These are phyloP conservation scores for Epinotia demarniana DNA, from an alignment of 2,888 invertebrate genomes.

Conservation along the genomic window DNA sequence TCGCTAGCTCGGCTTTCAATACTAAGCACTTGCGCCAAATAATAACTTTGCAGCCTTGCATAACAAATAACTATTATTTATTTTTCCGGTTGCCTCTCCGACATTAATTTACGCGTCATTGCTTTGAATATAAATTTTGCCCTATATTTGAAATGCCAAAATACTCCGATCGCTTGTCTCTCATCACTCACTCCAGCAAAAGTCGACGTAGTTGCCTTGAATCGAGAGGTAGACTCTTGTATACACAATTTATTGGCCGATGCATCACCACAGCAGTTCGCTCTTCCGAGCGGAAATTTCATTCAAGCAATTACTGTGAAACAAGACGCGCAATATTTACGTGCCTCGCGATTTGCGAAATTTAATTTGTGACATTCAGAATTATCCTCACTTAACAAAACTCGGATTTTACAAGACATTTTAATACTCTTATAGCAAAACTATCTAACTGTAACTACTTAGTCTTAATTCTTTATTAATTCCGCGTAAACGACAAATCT, in stretches of 20 bases:
- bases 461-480: background rate
- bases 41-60: too few species aligned
- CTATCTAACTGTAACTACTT: background rate
- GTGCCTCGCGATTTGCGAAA: conserved; percentile 9
- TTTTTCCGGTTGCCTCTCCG: too few species aligned
- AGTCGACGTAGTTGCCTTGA: conserved; percentile 57
- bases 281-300: conserved; percentile 58
- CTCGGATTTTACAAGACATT: conserved; percentile 16
- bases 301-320: conserved; percentile 53
- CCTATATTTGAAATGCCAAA: background rate
- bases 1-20: too few species aligned
- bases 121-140: background rate
- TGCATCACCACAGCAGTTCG: conserved; percentile 58
- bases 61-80: too few species aligned
- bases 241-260: conserved; percentile 66
- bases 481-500: background rate
- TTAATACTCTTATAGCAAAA: background rate
- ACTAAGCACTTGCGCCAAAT: too few species aligned
- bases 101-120: too few species aligned
- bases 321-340: conserved; percentile 31
- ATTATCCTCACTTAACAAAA: conserved; percentile 16
- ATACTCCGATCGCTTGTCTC: conserved; percentile 1
- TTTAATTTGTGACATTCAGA: conserved; percentile 24
- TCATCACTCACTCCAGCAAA: conserved; percentile 6
- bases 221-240: conserved; percentile 58